A percentile compares a stretch with the other conserved stretches of the same genome.
phyloP scores from a whole-genome alignment of 2,888 invertebrate species.

The Mimachlamys varia region DNA sequence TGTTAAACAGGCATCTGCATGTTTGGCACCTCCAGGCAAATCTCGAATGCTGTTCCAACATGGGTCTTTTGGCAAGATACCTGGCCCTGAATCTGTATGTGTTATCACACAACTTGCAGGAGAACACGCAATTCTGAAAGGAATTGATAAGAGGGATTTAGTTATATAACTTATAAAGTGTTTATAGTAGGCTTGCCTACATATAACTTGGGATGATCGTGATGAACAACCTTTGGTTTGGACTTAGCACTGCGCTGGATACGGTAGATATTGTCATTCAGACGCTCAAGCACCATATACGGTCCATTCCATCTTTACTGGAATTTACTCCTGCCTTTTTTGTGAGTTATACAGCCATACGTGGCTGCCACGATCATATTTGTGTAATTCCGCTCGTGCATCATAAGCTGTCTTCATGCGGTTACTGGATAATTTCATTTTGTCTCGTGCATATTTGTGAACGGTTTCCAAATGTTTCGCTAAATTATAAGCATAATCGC shows the following conservation, averaged over 20 bases:
- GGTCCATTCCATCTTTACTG: not conserved
- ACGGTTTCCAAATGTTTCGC: too few species aligned
- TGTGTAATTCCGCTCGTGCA: not conserved
- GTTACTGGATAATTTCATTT: not conserved
- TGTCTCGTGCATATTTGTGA: not conserved
- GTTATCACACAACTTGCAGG: too few species aligned
- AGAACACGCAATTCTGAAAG: too few species aligned
- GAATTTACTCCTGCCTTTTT: not conserved
- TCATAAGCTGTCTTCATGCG: not conserved
- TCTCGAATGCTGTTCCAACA: too few species aligned
- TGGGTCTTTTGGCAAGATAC: too few species aligned
- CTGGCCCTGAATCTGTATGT: too few species aligned
- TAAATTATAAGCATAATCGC: too few species aligned
- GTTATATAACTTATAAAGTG: too few species aligned
- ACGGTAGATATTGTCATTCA: not conserved
- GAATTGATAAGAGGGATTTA: too few species aligned
- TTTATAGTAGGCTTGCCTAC: too few species aligned
- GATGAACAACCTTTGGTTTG: not conserved
- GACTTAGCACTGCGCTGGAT: not conserved
- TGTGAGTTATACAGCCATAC: not conserved
- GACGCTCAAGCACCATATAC: not conserved
- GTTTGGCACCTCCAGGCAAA: too few species aligned
- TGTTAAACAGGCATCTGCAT: too few species aligned
- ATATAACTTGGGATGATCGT: not conserved
- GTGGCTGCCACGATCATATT: not conserved